phyloP scores from a whole-genome alignment of 2,797 vertebrate genomes.

The Merluccius polli region DNA sequence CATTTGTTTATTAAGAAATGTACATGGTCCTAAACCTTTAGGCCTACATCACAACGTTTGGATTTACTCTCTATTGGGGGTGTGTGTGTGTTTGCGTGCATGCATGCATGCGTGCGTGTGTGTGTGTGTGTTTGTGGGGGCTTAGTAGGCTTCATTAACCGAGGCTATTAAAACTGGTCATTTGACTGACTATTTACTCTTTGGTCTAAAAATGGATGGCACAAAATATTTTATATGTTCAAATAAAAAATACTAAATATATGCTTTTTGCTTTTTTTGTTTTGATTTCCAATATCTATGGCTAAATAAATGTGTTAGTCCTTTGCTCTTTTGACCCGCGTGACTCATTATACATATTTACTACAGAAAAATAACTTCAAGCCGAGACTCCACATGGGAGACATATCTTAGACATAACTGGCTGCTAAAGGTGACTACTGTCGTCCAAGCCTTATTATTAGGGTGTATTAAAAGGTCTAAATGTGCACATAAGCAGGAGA shows the following conservation, averaged over 20 bases:
- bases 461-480: not conserved
- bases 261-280: too few relatives aligned
- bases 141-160: not conserved
- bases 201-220: not conserved
- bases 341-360: not conserved
- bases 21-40: not conserved
- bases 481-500: not conserved
- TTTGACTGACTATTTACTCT: not conserved
- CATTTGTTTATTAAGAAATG: not conserved
- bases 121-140: not conserved
- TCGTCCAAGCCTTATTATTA: not conserved
- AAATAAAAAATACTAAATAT: not conserved
- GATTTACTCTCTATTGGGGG: not conserved
- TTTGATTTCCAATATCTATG: not conserved
- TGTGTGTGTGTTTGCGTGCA: not conserved
- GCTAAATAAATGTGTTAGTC: not conserved
- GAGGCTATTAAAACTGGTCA: not conserved
- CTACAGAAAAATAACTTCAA: not conserved
- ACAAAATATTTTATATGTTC: not conserved
- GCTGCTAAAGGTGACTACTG: not conserved
- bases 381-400: too few relatives aligned
- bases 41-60: not conserved
- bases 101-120: not conserved
- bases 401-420: too few relatives aligned
- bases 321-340: not conserved